These are phyloP conservation scores for Platyura marginata DNA, from an alignment of 1,140 invertebrate genomes.

Conservation along the genomic window DNA sequence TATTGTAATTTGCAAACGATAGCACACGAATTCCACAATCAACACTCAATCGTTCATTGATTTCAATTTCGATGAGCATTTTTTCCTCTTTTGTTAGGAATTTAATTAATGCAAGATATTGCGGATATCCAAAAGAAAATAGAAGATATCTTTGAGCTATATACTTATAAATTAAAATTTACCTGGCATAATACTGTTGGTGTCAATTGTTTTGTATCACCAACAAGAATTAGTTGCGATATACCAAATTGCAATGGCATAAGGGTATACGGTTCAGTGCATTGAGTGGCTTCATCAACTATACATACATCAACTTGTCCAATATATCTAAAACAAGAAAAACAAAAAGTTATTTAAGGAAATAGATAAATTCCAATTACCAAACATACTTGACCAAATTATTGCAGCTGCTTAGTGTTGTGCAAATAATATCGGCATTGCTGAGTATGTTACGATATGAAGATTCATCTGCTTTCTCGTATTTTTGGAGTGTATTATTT, in stretches of 20 bases:
- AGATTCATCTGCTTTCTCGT: too few species aligned
- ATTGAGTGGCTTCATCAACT: constrained; percentile 81
- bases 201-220: constrained; percentile 73
- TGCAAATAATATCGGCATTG: constrained; percentile 23
- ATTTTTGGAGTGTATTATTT: too few species aligned
- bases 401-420: constrained; percentile 22
- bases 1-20: too few species aligned
- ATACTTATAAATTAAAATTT: constrained; percentile 7
- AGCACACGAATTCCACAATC: too few species aligned
- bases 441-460: too few species aligned
- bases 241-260: constrained; percentile 58
- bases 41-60: too few species aligned
- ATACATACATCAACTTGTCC: constrained; percentile 62
- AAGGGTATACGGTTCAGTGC: constrained; percentile 61
- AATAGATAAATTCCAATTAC: neutral
- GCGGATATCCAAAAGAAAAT: constrained; percentile 3
- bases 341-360: constrained; percentile 1
- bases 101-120: too few species aligned
- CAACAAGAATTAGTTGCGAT: constrained; percentile 62
- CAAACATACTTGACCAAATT: neutral
- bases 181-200: constrained; percentile 62
- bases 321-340: constrained; percentile 19
- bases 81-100: too few species aligned
- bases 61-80: too few species aligned
- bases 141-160: neutral